phyloP scores from a whole-genome alignment of 2,113 vertebrate genomes.

The Hypomesus transpacificus region DNA sequence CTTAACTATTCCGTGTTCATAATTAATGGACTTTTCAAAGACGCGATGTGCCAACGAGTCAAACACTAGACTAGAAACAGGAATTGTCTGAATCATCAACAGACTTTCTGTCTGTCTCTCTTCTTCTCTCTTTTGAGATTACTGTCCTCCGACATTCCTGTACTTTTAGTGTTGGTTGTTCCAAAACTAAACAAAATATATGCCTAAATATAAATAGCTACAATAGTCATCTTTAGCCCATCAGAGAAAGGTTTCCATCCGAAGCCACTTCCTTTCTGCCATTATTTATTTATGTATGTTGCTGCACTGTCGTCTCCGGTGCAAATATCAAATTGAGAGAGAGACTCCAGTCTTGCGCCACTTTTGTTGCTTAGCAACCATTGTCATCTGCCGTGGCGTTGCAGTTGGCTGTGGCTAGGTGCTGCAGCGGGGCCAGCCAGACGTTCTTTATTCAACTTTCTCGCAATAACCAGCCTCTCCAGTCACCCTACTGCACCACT shows the following conservation, averaged over 20 bases:
- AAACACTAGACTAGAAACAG: too few relatives aligned
- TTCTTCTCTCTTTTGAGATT: neutral
- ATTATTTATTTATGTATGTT: neutral
- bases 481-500: conserved; percentile 1
- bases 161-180: neutral
- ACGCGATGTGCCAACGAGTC: neutral
- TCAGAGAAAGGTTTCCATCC: neutral
- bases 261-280: neutral
- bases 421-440: neutral
- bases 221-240: neutral
- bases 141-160: neutral
- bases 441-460: conserved; percentile 26
- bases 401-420: neutral
- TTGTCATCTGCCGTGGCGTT: conserved; percentile 60
- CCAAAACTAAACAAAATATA: too few relatives aligned
- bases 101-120: neutral
- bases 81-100: too few relatives aligned
- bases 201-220: neutral
- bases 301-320: conserved; percentile 45
- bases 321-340: conserved; percentile 66
- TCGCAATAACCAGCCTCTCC: conserved; percentile 36
- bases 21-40: neutral
- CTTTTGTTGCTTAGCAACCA: conserved; percentile 73
- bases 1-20: neutral
- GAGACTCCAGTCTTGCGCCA: conserved; percentile 57